phyloP scores from a whole-genome alignment of 2,797 vertebrate genomes.

The Xenentodon cancila region DNA sequence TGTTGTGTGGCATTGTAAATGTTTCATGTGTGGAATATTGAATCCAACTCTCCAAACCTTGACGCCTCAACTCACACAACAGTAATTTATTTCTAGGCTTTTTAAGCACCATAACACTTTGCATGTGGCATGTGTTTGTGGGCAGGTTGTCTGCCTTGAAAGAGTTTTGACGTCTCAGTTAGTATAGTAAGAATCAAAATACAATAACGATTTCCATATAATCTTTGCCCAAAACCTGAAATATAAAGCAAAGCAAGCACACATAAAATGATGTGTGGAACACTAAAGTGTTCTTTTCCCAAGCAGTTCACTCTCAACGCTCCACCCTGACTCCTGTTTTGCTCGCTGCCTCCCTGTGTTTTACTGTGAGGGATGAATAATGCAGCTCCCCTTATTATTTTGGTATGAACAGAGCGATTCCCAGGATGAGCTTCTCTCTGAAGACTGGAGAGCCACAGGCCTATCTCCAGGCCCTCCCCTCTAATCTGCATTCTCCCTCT shows the following conservation, averaged over 20 bases:
- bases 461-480: conserved; percentile 59
- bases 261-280: not conserved
- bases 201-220: no score
- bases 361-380: conserved; percentile 58
- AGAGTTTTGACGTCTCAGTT: not conserved
- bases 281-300: conserved; percentile 17
- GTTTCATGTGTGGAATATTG: not conserved
- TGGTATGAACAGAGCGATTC: conserved; percentile 58
- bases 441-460: conserved; percentile 63
- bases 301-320: conserved; percentile 15
- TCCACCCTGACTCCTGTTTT: conserved; percentile 13
- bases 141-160: no score
- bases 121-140: no score
- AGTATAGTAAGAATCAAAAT: no score
- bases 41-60: not conserved
- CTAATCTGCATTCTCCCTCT: conserved; percentile 67
- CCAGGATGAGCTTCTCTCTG: conserved; percentile 52
- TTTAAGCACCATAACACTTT: not conserved
- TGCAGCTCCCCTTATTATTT: conserved; percentile 63
- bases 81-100: not conserved
- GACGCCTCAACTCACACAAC: not conserved
- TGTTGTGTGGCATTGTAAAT: not conserved
- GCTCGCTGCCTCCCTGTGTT: conserved; percentile 8
- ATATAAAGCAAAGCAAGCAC: conserved; percentile 10
- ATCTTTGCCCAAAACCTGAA: conserved; percentile 8